A percentile compares a stretch with the other conserved stretches of the same genome.
Evolutionary conservation across 2,113 vertebrate species (phyloP).

Genomic region (Papio anubis): DNA sequence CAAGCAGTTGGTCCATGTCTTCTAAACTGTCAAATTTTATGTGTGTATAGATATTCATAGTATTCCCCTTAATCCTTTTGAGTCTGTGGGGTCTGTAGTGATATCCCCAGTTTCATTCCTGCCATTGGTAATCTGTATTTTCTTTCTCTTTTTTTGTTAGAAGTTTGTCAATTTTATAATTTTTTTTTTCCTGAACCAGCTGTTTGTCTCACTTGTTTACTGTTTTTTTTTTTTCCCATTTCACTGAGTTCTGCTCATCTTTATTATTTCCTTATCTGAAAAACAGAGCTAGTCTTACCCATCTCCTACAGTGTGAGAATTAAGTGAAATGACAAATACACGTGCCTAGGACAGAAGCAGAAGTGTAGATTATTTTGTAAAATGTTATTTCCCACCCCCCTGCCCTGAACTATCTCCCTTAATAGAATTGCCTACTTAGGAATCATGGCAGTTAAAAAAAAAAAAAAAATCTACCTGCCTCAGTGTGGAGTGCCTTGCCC

Average conservation of each 20-base stretch:
- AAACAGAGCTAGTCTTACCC: not conserved
- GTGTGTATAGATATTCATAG: not conserved
- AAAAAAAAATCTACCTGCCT: not conserved
- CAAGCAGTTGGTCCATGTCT: not conserved
- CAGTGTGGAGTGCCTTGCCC: too few species aligned
- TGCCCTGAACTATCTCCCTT: not conserved
- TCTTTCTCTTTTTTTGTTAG: not conserved
- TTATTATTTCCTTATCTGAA: not conserved
- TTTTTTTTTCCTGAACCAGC: not conserved
- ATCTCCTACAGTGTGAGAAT: not conserved
- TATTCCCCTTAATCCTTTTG: not conserved
- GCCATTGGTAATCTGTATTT: not conserved
- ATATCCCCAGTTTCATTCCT: not conserved
- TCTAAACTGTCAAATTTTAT: not conserved
- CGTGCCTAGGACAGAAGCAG: not conserved
- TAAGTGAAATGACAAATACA: not conserved
- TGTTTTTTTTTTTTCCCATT: not conserved
- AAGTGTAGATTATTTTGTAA: not conserved
- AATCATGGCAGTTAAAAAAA: not conserved
- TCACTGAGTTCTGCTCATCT: not conserved
- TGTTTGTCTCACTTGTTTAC: not conserved
- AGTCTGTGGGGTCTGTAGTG: not conserved
- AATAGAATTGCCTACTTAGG: not conserved
- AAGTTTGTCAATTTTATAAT: not conserved
- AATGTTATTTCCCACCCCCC: not conserved